Evolutionary conservation across 2,113 vertebrate genomes (phyloP).

Genomic region (Caretta caretta): DNA sequence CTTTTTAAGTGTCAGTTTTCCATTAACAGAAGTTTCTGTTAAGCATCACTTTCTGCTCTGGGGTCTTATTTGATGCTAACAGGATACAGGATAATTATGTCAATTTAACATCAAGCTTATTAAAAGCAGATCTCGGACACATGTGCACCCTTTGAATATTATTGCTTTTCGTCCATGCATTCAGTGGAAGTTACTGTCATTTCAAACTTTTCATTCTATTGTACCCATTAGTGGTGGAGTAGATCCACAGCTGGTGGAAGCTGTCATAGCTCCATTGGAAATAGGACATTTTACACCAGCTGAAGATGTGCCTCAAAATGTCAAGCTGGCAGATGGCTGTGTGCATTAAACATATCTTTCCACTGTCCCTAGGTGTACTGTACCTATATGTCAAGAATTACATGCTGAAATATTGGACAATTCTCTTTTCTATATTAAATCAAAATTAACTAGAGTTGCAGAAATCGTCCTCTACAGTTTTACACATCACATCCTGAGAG

Average conservation of each 20-base stretch:
- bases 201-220: neutral
- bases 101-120: neutral
- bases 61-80: neutral
- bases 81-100: neutral
- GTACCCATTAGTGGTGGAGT: neutral
- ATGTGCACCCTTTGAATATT: neutral
- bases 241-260: neutral
- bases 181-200: neutral
- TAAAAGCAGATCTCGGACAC: neutral
- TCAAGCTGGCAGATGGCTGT: neutral
- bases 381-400: rapidly evolving
- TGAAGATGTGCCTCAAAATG: neutral
- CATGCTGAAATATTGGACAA: neutral
- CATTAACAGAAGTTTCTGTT: neutral
- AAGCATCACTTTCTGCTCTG: neutral
- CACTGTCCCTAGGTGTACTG: neutral
- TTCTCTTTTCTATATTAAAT: neutral
- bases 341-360: neutral
- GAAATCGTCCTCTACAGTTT: neutral
- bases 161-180: neutral
- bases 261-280: neutral
- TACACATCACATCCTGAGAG: neutral
- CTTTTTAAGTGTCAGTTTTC: neutral
- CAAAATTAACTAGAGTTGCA: neutral
- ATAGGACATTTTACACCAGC: neutral